Base-by-base conservation (phyloP, 2,797 vertebrate species). In the Amazona ochrocephala region DNA sequence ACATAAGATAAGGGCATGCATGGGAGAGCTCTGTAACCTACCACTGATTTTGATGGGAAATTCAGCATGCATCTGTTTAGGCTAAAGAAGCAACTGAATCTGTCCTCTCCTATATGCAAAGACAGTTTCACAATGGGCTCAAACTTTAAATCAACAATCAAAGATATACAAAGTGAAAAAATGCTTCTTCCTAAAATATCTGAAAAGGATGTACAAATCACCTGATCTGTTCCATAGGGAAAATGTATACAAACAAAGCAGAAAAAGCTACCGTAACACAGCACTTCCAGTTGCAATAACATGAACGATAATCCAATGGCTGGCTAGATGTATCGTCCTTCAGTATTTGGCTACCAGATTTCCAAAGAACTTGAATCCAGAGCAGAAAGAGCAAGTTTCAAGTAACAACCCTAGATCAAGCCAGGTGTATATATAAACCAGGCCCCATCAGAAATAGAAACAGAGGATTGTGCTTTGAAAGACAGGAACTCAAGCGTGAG, bases 1-100 rank as follows among this genome's bases (percentile, higher is more conserved):
- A 76, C 60, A 89, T 65, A 79, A 95, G 93, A 96, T 94, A 96
- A 94, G 95, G 51, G 71, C 90, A 54, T 42, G 74, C 2, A 2
- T 24, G 68, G 67, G 83, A 90, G 51, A 86, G 77, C 50, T 80
- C 65, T 64, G 30, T 50, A 90, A 84, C 56, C 88, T 85, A 84
- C 73, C 0, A 0, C 22, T 70, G 53, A 78, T 90, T 56, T 32
- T 60, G 65, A 78, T 45, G n/a, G 56, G 48, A 89, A 96, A 66
- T 29, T 11, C 47, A 48, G 60, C 44, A 84, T 41, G 48, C 44
- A 62, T 53, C 67, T 61, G 44, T 26, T 62, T 10, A 66, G 81
- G 34, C 42, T 62, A 71, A 73, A 84, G 48, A n/a, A 70, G 10
- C 34, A 48, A 58, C 72, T 48, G 39, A 11, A 71, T 83, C 39